phyloP scores from a whole-genome alignment of 2,888 invertebrate genomes.

The Mactromeris polynyma region DNA sequence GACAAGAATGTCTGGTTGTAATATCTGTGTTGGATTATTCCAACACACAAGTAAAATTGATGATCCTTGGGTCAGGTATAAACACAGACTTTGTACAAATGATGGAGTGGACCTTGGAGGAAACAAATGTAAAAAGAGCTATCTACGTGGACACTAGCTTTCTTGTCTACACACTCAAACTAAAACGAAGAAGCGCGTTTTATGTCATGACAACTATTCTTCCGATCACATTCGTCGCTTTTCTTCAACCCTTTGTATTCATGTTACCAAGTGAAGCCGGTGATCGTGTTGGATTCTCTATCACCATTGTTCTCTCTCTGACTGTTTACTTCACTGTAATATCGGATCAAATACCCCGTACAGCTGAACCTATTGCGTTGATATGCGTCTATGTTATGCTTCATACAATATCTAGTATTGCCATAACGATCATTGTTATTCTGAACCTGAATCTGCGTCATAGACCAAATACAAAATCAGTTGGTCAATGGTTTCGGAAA shows the following conservation, averaged over 20 bases:
- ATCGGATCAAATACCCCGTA: not conserved
- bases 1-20: not conserved
- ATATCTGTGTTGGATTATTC: not conserved
- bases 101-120: not conserved
- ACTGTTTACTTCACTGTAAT: not conserved
- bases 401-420: not conserved
- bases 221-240: not conserved
- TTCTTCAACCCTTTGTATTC: conserved; percentile 3
- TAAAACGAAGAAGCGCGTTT: not conserved
- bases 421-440: not conserved
- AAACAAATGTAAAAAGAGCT: not conserved
- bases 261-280: not conserved
- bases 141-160: not conserved
- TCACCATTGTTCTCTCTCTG: not conserved
- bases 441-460: not conserved
- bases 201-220: not conserved
- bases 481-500: not conserved
- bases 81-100: not conserved
- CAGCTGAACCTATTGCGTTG: not conserved
- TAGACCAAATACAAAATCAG: not conserved
- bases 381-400: not conserved
- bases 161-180: not conserved
- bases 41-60: not conserved
- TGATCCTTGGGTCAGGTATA: not conserved
- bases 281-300: not conserved